Percentiles rank a stretch among this genome's conserved stretches.
Evolutionary conservation across 2,797 vertebrate genomes (phyloP).

Genomic region (Melanogrammus aeglefinus): DNA sequence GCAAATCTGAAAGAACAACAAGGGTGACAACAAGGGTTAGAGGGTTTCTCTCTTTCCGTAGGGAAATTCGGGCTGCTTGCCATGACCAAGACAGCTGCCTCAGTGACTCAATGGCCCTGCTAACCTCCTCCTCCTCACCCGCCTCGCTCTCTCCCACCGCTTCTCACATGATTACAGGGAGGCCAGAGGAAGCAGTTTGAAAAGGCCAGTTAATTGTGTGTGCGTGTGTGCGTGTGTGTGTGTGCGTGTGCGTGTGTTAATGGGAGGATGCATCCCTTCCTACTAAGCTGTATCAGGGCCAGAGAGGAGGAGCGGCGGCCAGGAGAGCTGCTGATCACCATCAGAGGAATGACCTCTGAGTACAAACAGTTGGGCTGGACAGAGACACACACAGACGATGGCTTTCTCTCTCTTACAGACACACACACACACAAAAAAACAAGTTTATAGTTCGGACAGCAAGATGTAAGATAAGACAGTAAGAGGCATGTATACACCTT

Average conservation of each 20-base stretch:
- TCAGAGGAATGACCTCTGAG: conserved; percentile 64
- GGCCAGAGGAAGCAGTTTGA: conserved; percentile 80
- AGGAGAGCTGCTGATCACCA: conserved; percentile 58
- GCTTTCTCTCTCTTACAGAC: neutral
- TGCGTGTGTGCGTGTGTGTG: conserved; percentile 41
- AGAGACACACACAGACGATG: conserved; percentile 52
- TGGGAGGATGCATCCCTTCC: conserved; percentile 63
- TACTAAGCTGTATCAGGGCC: conserved; percentile 61
- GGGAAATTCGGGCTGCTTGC: conserved; percentile 63
- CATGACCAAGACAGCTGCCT: conserved; percentile 85
- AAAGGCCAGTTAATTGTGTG: conserved; percentile 52
- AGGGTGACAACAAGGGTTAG: neutral
- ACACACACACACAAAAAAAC: neutral
- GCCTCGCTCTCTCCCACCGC: conserved; percentile 34
- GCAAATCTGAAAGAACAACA: neutral
- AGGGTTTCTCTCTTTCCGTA: conserved; percentile 30
- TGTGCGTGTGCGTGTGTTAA: conserved; percentile 42
- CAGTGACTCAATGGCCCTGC: conserved; percentile 75
- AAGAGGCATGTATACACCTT: no score
- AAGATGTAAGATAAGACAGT: no score
- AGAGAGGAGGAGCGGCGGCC: conserved; percentile 29
- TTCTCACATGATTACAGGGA: conserved; percentile 79
- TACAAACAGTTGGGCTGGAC: conserved; percentile 52
- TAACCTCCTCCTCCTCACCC: conserved; percentile 43
- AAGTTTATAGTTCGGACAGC: neutral